Conservation (phyloP, 2,113 vertebrate species). For the Onychorhynchus coronatus region DNA sequence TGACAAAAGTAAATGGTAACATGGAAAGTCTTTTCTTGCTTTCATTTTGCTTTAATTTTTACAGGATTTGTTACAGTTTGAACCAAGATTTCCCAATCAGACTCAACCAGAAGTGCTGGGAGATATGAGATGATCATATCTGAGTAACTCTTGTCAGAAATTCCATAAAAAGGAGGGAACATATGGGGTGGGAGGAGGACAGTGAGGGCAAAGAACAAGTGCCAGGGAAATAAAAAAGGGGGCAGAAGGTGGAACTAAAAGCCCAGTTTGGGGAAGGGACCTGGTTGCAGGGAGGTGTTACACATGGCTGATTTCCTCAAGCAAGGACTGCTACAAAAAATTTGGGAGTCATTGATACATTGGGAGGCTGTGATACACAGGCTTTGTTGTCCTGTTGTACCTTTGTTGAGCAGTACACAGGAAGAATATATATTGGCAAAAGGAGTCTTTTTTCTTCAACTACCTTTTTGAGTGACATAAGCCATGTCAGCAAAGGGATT, state of each 20-base stretch:
- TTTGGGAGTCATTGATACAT: not conserved
- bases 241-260: not conserved
- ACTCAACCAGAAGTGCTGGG: not conserved
- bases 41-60: not conserved
- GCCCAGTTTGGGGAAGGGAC: not conserved
- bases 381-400: not conserved
- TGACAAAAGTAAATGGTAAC: not conserved
- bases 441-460: not conserved
- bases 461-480: slow-evolving; percentile 42
- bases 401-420: not conserved
- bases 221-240: not conserved
- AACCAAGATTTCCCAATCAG: not conserved
- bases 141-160: not conserved
- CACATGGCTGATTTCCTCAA: not conserved
- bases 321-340: not conserved
- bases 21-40: not conserved
- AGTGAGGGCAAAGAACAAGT: not conserved
- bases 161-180: not conserved
- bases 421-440: not conserved
- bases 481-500: slow-evolving; percentile 21
- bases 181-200: not conserved
- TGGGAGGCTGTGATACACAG: not conserved
- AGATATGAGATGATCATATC: not conserved
- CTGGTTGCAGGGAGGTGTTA: not conserved
- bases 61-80: not conserved